phyloP scores from a whole-genome alignment of 2,888 invertebrate species.

The Cylloceria caligata region DNA sequence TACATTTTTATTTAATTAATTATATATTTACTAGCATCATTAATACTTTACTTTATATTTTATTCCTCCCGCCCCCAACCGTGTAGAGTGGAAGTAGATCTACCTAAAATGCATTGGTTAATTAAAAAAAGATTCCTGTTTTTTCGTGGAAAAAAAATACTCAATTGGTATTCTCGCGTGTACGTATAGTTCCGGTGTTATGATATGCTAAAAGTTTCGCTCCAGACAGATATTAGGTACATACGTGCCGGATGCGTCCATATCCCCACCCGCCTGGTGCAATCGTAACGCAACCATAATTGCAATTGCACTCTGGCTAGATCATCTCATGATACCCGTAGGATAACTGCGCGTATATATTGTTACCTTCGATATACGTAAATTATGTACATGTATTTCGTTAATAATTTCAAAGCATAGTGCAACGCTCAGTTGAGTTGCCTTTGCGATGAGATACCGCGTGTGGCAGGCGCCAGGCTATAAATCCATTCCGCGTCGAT shows the following conservation, averaged over 20 bases:
- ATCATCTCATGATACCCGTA: constrained; percentile 30
- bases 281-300: constrained; percentile 44
- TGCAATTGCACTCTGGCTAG: constrained; percentile 39
- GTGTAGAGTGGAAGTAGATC: too few species aligned
- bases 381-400: constrained; percentile 51
- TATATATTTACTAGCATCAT: neutral
- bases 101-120: too few species aligned
- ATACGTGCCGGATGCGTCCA: constrained; percentile 14
- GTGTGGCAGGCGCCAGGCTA: constrained; percentile 44
- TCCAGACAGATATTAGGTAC: constrained; percentile 6
- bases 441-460: constrained; percentile 46
- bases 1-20: neutral
- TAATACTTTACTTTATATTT: neutral
- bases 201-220: neutral
- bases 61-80: too few species aligned
- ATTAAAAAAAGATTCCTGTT: too few species aligned
- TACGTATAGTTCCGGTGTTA: too few species aligned
- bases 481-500: constrained; percentile 51
- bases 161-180: too few species aligned
- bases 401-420: constrained; percentile 52
- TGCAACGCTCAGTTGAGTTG: constrained; percentile 36
- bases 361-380: neutral
- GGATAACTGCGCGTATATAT: constrained; percentile 22
- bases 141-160: too few species aligned
- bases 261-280: constrained; percentile 4